Base-by-base conservation (phyloP, 2,888 invertebrate species). In the Cordilura impudica region DNA sequence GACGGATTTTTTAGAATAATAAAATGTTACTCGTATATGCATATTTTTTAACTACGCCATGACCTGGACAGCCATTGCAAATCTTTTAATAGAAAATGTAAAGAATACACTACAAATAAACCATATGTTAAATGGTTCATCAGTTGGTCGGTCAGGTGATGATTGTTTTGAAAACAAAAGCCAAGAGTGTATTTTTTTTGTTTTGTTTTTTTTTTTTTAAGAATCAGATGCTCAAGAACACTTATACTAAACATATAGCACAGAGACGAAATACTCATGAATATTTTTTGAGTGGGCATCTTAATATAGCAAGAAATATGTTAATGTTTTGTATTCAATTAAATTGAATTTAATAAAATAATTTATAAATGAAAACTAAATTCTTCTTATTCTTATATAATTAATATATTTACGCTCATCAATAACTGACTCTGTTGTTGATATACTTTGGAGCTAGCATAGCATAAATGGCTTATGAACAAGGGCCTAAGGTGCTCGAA, bases 81-180 rank as follows among this genome's bases (percentile, higher is more conserved):
- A 29, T 47, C 7, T 45, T 43, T 18, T 23, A 23, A 23, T 60
- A 60, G 43, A 43, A 43, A 23, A 8, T 23, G 14, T 3, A 14
- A 35, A 35, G 35, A 35, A 35, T 12, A 35, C 10, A 12, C 35
- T 12, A 4, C 35, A 12, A 35, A 35, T 12, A 3, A 35, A 12
- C 12, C 35, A 35, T 35, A 35, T 35, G 35, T 8, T 23, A 7
- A n/a, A 10, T 8, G 12, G 49, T 21, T 6, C 2, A 23, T 43
- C 8, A 14, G 6, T 47, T 26, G 14, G 45, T 43, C n/a, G 45
- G 63, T 63, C 63, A 63, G 63, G 49, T 56, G 31, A 18, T 16
- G 18, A 49, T 47, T 63, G 47, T 49, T 63, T 63, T 49, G 26
- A 35, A 63, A 63, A 35, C 19, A 54, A 26, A 16, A 31, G 29